Evolutionary conservation across 2,888 invertebrate genomes (phyloP).

Genomic region (Cenopis cana): DNA sequence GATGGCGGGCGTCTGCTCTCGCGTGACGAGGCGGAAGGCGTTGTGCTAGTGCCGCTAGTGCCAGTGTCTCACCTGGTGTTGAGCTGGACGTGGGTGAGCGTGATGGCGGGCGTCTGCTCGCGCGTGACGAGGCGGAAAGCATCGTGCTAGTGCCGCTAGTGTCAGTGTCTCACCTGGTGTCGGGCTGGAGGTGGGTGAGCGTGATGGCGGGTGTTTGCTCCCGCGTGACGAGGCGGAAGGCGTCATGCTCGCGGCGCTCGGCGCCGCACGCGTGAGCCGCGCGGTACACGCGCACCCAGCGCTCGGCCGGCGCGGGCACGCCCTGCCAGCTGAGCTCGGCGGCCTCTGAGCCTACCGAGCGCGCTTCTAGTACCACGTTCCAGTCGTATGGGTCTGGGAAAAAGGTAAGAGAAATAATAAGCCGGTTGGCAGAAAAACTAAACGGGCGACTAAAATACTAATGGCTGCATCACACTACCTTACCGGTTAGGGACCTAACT

Average conservation of each 20-base stretch:
- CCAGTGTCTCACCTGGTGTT: conserved; percentile 82
- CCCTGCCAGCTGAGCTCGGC: conserved; percentile 93
- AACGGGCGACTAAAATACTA: too few species aligned
- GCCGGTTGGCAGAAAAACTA: too few species aligned
- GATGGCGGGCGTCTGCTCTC: conserved; percentile 70
- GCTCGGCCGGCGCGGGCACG: conserved; percentile 94
- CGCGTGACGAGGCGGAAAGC: conserved; percentile 73
- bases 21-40: conserved; percentile 73
- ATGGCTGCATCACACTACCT: too few species aligned
- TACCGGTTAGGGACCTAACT: too few species aligned
- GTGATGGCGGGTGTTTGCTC: conserved; percentile 70
- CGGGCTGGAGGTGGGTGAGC: conserved; percentile 79
- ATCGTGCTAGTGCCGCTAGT: conserved; percentile 63
- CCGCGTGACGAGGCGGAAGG: conserved; percentile 72
- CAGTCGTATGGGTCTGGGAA: conserved; percentile 91
- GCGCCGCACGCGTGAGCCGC: conserved; percentile 87
- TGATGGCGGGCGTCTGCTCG: conserved; percentile 69
- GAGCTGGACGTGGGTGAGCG: conserved; percentile 75
- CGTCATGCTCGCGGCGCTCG: conserved; percentile 65
- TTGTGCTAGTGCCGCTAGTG: too few species aligned
- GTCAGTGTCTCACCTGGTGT: conserved; percentile 80
- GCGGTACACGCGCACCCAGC: conserved; percentile 95
- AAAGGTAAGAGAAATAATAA: too few species aligned
- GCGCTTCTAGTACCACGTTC: conserved; percentile 90
- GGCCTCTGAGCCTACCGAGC: conserved; percentile 90